Conservation (phyloP, 2,113 vertebrate species). For the Fukomys damarensis region DNA sequence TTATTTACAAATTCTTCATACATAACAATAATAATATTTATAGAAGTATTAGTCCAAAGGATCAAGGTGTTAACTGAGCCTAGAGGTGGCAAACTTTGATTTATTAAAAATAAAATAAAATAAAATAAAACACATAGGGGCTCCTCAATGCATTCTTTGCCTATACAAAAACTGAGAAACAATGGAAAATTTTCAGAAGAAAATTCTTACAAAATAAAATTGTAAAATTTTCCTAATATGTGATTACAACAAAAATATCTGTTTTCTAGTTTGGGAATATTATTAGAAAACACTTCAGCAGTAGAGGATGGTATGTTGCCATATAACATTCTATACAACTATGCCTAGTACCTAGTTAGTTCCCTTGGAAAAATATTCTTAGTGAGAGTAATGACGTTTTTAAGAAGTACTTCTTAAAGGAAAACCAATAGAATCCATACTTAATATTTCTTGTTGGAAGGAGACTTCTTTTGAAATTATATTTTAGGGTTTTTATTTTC, state of each 20-base stretch:
- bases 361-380: background rate
- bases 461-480: slow-evolving; percentile 12
- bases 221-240: background rate
- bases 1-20: slow-evolving; percentile 34
- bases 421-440: background rate
- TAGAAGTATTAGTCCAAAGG: slow-evolving; percentile 23
- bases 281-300: slow-evolving; percentile 5
- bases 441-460: background rate
- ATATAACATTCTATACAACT: background rate
- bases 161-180: background rate
- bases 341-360: background rate
- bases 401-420: background rate
- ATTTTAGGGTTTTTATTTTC: background rate
- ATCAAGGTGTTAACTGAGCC: slow-evolving; percentile 21
- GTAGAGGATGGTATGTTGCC: background rate
- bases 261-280: background rate
- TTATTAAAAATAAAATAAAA: background rate
- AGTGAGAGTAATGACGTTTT: background rate
- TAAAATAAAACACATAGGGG: background rate
- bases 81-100: background rate
- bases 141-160: background rate
- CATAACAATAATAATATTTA: slow-evolving; percentile 35
- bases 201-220: background rate
- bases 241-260: slow-evolving; percentile 37
- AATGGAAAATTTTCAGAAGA: background rate